Percentiles rank a stretch among this genome's conserved stretches.
Evolutionary conservation across 2,888 invertebrate species (phyloP).

Genomic region (Lasius platythorax): DNA sequence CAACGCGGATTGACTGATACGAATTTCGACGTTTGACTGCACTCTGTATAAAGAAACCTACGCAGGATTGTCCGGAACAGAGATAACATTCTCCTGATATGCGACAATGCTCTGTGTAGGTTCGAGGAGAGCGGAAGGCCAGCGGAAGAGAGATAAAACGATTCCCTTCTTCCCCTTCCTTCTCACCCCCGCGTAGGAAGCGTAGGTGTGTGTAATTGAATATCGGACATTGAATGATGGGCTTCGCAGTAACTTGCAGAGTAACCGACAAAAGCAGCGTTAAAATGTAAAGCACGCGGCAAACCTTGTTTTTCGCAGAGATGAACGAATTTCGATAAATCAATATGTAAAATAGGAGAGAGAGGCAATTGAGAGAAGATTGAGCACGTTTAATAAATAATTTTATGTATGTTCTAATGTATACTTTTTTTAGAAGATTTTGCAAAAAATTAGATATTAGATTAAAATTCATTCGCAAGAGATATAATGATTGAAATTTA

Average conservation of each 20-base stretch:
- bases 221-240: conserved; percentile 3
- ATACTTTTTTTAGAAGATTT: background rate
- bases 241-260: background rate
- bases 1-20: background rate
- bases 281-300: conserved; percentile 22
- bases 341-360: background rate
- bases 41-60: background rate
- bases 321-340: background rate
- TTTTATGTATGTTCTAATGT: background rate
- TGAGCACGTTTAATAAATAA: background rate
- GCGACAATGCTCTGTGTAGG: background rate
- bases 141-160: background rate
- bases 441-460: background rate
- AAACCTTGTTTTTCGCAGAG: background rate
- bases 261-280: background rate
- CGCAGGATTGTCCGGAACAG: background rate
- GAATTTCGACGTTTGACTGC: background rate
- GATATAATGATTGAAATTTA: background rate
- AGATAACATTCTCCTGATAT: conserved; percentile 6
- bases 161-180: background rate
- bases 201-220: conserved; percentile 12
- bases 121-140: background rate
- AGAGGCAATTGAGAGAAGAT: background rate
- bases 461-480: background rate
- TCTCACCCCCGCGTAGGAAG: background rate